phyloP scores from a whole-genome alignment of 2,113 vertebrate species.

The Morphnarchus princeps region DNA sequence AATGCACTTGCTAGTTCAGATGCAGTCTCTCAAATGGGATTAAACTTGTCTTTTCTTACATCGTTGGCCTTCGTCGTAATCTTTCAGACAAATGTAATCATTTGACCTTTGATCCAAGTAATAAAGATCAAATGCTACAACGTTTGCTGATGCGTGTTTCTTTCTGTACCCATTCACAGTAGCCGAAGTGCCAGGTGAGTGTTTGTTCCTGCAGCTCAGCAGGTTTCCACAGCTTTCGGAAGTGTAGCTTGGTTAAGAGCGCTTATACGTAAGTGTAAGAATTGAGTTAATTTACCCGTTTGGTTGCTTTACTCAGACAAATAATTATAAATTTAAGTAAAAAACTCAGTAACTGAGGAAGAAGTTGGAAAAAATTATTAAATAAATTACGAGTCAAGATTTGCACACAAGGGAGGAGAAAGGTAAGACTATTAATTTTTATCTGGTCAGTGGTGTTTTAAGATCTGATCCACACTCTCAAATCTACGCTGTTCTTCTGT shows the following conservation, averaged over 20 bases:
- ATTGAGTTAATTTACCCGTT: neutral
- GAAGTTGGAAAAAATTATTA: neutral
- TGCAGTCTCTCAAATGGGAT: neutral
- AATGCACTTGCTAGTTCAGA: neutral
- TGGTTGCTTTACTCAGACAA: neutral
- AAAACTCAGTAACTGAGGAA: neutral
- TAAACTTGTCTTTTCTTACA: neutral
- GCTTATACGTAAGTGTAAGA: accelerated
- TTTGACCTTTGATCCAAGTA: slow-evolving; percentile 25
- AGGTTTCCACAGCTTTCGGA: neutral
- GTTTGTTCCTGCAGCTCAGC: neutral
- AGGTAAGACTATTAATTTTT: neutral
- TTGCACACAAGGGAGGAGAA: accelerated
- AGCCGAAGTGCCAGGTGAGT: neutral
- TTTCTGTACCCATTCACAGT: accelerated
- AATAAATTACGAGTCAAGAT: neutral
- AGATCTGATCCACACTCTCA: neutral
- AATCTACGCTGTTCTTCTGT: accelerated
- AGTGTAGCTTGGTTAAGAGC: accelerated
- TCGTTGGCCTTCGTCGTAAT: neutral
- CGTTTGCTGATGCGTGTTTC: neutral
- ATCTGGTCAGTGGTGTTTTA: neutral
- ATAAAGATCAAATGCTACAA: slow-evolving; percentile 36
- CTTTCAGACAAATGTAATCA: neutral
- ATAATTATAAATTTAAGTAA: neutral